These are phyloP conservation scores for Manacus vitellinus DNA, from an alignment of 2,113 vertebrate genomes.

Conservation along the genomic window DNA sequence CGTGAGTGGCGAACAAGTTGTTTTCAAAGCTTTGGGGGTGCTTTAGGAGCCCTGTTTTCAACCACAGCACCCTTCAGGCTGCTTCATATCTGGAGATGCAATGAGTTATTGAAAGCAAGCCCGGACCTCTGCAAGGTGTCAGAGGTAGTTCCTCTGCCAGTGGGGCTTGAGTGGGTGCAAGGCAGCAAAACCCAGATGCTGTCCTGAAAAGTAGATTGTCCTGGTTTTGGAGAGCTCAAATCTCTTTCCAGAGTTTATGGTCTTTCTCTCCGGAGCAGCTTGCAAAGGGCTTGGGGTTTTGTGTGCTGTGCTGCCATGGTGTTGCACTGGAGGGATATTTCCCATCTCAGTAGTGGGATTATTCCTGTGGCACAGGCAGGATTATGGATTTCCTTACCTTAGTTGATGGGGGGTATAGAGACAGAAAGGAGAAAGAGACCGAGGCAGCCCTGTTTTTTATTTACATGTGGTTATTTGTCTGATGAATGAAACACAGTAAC, in stretches of 20 bases:
- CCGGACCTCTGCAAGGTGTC: not conserved
- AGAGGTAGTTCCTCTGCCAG: not conserved
- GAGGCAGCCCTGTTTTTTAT: not conserved
- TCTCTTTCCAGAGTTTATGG: not conserved
- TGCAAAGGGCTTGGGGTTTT: not conserved
- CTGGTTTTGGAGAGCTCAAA: not conserved
- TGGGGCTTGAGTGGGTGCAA: not conserved
- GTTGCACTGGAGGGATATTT: not conserved
- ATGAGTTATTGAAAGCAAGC: not conserved
- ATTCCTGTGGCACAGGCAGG: not conserved
- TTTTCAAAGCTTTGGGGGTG: not conserved
- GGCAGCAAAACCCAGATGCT: not conserved
- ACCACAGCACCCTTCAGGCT: not conserved
- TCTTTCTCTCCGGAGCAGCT: not conserved
- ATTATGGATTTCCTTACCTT: not conserved
- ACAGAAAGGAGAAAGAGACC: not conserved
- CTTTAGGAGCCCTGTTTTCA: not conserved
- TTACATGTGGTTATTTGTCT: not conserved
- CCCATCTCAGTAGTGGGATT: not conserved
- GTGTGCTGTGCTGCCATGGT: not conserved
- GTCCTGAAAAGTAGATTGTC: not conserved
- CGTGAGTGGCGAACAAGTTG: rapidly evolving
- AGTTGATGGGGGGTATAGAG: not conserved
- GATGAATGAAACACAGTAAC: not conserved
- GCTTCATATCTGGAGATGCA: not conserved